Percentiles rank a stretch among this genome's conserved stretches.
phyloP scores from a whole-genome alignment of 2,888 invertebrate species.

The Chymomyza fuscimana region DNA sequence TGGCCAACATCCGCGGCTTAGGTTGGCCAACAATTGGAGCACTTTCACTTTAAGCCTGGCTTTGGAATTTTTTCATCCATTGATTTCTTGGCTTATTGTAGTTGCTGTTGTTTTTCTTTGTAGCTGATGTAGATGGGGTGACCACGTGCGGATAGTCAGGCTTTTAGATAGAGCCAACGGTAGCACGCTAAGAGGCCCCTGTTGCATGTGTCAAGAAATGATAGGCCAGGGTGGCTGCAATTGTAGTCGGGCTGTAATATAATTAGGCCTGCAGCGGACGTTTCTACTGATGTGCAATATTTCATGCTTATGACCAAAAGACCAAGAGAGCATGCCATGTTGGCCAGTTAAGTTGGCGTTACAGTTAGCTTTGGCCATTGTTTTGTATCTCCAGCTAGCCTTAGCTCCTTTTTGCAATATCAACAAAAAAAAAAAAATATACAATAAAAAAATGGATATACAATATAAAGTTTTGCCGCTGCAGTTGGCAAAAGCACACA shows the following conservation, averaged over 20 bases:
- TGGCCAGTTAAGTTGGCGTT: background rate
- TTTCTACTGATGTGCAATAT: slow-evolving; percentile 59
- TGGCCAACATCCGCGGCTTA: slow-evolving; percentile 24
- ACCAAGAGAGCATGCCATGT: slow-evolving; percentile 3
- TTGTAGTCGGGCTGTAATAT: slow-evolving; percentile 51
- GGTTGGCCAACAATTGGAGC: slow-evolving; percentile 73
- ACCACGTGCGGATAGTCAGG: slow-evolving; percentile 2
- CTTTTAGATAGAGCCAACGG: slow-evolving; percentile 26
- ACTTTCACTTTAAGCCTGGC: slow-evolving; percentile 76
- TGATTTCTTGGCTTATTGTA: slow-evolving; percentile 47
- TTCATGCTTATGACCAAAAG: slow-evolving; percentile 64
- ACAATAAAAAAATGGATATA: slow-evolving; percentile 48
- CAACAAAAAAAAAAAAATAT: background rate
- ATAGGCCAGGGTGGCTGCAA: slow-evolving; percentile 26
- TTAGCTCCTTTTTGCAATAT: slow-evolving; percentile 1
- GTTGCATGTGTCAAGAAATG: slow-evolving; percentile 58
- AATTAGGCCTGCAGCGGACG: slow-evolving; percentile 68
- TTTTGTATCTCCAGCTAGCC: background rate
- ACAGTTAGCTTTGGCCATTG: slow-evolving; percentile 8
- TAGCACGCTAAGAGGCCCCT: slow-evolving; percentile 28
- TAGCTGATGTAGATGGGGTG: background rate
- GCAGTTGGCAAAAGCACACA: slow-evolving; percentile 45
- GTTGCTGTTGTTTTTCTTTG: slow-evolving; percentile 18
- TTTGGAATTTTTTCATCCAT: slow-evolving; percentile 58
- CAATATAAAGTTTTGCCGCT: slow-evolving; percentile 33